Evolutionary conservation across 2,797 vertebrate species (phyloP).

Genomic region (Mastacembelus armatus): DNA sequence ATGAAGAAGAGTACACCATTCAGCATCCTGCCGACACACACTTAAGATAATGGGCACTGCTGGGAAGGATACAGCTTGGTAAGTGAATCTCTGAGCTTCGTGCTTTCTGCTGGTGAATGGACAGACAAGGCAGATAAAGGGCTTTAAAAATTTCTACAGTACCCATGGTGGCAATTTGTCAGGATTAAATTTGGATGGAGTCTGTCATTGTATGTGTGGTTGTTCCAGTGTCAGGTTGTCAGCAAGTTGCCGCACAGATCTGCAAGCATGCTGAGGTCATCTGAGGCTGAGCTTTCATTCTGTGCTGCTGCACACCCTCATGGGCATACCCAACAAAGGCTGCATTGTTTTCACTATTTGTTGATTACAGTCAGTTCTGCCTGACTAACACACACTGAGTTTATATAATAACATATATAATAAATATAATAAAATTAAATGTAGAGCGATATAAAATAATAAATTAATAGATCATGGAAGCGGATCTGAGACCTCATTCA

Average conservation of each 20-base stretch:
- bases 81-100: conserved; percentile 26
- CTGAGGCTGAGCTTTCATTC: conserved; percentile 24
- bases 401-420: too few relatives aligned
- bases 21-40: conserved; percentile 50
- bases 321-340: neutral
- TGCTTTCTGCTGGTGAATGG: conserved; percentile 8
- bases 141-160: conserved; percentile 40
- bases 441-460: too few relatives aligned
- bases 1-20: conserved; percentile 17
- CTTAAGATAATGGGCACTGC: conserved; percentile 60
- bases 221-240: conserved; percentile 24
- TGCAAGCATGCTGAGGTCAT: conserved; percentile 1
- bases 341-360: neutral
- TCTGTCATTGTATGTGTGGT: conserved; percentile 4
- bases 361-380: too few relatives aligned
- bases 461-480: too few relatives aligned
- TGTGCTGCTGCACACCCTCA: neutral
- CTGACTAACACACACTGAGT: too few relatives aligned
- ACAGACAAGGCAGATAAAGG: conserved; percentile 49
- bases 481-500: too few relatives aligned
- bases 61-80: conserved; percentile 44
- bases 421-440: too few relatives aligned
- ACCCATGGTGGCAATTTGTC: conserved; percentile 54
- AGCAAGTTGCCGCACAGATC: neutral
- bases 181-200: conserved; percentile 55